A percentile compares a stretch with the other conserved stretches of the same genome.
phyloP scores from a whole-genome alignment of 2,113 vertebrate genomes.

The Damaliscus lunatus region DNA sequence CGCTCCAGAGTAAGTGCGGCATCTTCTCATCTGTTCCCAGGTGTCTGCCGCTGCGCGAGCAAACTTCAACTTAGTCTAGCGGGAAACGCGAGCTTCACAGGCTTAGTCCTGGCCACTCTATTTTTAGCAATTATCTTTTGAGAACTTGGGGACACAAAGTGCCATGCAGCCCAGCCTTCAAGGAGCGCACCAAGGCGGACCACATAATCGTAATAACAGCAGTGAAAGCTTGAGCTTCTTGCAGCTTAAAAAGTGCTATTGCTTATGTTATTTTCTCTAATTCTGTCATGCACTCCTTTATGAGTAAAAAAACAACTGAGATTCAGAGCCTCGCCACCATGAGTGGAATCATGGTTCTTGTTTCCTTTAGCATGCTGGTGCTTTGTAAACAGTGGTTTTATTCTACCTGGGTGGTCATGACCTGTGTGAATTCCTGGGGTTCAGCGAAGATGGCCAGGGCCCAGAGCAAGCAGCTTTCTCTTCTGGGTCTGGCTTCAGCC shows the following conservation, averaged over 20 bases:
- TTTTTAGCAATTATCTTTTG: not conserved
- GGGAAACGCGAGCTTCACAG: not conserved
- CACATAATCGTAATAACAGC: fast-evolving
- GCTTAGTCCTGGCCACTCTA: fast-evolving
- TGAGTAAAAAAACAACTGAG: not conserved
- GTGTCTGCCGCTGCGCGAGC: not conserved
- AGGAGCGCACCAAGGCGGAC: fast-evolving
- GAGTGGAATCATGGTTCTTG: not conserved
- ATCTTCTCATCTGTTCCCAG: fast-evolving
- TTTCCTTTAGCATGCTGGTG: not conserved
- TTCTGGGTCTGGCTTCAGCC: not conserved
- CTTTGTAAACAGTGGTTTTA: not conserved
- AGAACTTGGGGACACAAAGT: not conserved
- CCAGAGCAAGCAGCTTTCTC: not conserved
- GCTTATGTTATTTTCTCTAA: fast-evolving
- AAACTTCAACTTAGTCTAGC: fast-evolving
- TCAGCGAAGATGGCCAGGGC: not conserved
- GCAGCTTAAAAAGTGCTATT: not conserved
- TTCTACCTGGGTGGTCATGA: not conserved
- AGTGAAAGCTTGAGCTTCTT: not conserved
- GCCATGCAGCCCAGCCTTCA: not conserved
- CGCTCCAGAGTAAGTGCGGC: not conserved
- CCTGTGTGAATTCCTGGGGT: not conserved
- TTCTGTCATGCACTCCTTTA: not conserved
- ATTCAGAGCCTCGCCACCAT: not conserved